phyloP scores from a whole-genome alignment of 2,113 vertebrate genomes.

The Coturnix japonica region DNA sequence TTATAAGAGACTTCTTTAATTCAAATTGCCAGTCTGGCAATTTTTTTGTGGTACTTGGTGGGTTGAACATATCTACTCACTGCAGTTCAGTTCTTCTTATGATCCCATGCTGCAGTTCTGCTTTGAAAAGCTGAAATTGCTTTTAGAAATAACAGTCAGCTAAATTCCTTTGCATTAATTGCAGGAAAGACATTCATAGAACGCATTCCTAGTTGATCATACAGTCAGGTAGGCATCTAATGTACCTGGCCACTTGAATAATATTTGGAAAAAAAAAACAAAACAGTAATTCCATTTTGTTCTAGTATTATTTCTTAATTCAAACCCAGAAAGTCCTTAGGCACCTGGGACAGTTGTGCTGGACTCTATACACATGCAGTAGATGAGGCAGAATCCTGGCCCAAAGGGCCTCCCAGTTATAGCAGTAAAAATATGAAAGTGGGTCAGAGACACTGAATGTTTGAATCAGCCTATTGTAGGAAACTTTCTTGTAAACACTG shows the following conservation, averaged over 20 bases:
- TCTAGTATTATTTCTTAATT: background rate
- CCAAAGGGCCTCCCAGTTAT: background rate
- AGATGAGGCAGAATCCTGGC: background rate
- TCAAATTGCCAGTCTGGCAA: background rate
- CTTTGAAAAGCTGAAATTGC: background rate
- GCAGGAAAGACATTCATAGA: background rate
- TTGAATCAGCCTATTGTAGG: constrained; percentile 1
- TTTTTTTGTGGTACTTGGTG: background rate
- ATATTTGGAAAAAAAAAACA: constrained; percentile 8
- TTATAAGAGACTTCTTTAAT: background rate
- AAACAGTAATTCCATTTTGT: background rate
- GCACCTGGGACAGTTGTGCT: background rate
- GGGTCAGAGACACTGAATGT: background rate
- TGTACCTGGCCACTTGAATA: background rate
- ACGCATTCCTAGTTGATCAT: background rate
- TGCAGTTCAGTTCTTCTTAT: background rate
- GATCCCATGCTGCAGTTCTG: background rate
- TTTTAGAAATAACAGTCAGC: background rate
- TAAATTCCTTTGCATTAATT: background rate
- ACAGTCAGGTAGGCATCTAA: background rate
- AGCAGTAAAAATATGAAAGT: constrained; percentile 22
- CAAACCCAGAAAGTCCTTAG: background rate
- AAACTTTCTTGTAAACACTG: background rate
- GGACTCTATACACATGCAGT: background rate
- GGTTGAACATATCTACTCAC: background rate